Percentiles rank a stretch among this genome's conserved stretches.
These are phyloP conservation scores for Zootoca vivipara DNA, from an alignment of 2,113 vertebrate genomes.

Conservation along the genomic window DNA sequence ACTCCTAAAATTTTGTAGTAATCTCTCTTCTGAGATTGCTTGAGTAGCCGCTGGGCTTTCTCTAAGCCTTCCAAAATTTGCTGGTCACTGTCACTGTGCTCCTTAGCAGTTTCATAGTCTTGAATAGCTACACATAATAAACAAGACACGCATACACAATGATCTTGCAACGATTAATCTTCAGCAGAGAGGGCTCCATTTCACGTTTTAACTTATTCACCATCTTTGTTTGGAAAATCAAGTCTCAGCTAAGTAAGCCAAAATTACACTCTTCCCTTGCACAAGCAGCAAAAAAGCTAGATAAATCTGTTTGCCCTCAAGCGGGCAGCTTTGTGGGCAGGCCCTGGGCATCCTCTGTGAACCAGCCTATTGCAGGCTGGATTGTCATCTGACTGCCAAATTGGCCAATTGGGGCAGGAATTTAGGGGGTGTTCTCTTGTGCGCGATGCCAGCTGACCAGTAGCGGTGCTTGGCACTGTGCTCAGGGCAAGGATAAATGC, in stretches of 20 bases:
- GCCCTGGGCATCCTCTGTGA: too few species aligned
- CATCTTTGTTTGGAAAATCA: neutral
- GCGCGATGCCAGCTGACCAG: too few species aligned
- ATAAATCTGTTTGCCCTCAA: too few species aligned
- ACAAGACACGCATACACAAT: neutral
- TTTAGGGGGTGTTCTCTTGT: too few species aligned
- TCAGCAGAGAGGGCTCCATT: neutral
- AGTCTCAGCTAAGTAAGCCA: neutral
- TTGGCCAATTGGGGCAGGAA: too few species aligned
- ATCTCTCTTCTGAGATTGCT: conserved; percentile 95
- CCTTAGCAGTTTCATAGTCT: conserved; percentile 90
- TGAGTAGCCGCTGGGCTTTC: conserved; percentile 90
- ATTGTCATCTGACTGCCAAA: too few species aligned
- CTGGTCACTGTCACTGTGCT: conserved; percentile 90
- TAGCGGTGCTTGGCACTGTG: too few species aligned
- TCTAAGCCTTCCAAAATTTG: conserved; percentile 94
- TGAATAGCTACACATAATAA: conserved; percentile 82
- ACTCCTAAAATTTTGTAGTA: conserved; percentile 99
- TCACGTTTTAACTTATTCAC: neutral
- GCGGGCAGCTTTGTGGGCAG: too few species aligned
- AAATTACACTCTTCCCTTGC: too few species aligned
- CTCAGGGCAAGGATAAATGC: too few species aligned
- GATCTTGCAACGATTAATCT: neutral
- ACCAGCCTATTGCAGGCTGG: too few species aligned
- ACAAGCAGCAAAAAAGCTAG: neutral